Evolutionary conservation across 2,113 vertebrate species (phyloP).

Genomic region (Ivindomyrus marchei): DNA sequence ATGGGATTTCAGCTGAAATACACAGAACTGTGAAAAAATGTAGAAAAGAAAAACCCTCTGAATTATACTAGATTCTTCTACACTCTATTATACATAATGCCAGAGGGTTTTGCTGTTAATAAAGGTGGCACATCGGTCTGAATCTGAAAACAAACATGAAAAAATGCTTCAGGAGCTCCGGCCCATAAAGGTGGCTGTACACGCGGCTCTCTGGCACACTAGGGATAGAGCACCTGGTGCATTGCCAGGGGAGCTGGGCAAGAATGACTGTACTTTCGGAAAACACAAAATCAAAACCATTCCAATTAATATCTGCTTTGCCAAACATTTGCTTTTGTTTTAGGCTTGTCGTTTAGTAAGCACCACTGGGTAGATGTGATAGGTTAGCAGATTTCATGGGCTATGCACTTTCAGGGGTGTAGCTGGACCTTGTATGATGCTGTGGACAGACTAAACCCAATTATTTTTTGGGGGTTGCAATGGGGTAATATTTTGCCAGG

Average conservation of each 20-base stretch:
- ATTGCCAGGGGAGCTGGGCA: background rate
- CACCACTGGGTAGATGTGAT: background rate
- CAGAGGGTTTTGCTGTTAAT: background rate
- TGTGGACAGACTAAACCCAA: background rate
- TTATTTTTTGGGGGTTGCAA: background rate
- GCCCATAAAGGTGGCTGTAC: background rate
- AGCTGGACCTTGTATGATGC: background rate
- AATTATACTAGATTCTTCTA: background rate
- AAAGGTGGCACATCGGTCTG: background rate
- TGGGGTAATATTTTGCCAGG: background rate
- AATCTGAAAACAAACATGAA: background rate
- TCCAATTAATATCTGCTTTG: background rate
- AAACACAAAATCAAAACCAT: slow-evolving; percentile 14
- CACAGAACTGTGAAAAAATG: background rate
- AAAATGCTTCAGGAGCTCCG: background rate
- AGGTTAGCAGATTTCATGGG: background rate
- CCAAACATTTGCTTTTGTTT: slow-evolving; percentile 23
- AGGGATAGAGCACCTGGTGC: too few relatives aligned
- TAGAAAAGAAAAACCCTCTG: background rate
- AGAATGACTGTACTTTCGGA: background rate
- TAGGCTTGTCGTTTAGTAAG: background rate
- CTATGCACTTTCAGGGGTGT: background rate
- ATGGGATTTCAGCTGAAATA: background rate
- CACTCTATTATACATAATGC: background rate
- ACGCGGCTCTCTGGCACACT: background rate